A percentile compares a stretch with the other conserved stretches of the same genome.
phyloP scores from a whole-genome alignment of 2,888 invertebrate genomes.

The Craniophora ligustri region DNA sequence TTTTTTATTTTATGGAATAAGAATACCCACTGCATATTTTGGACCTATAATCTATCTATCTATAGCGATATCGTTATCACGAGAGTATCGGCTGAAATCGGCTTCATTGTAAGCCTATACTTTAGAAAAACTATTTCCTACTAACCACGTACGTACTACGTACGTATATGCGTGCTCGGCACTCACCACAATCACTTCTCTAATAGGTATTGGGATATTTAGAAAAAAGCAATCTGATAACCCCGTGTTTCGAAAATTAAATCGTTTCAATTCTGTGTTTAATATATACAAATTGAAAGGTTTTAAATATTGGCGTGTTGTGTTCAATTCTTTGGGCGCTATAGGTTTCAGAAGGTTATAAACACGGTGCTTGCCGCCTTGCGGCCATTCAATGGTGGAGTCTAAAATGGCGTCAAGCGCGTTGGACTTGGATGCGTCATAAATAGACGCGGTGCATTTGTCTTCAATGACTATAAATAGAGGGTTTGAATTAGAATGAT shows the following conservation, averaged over 20 bases:
- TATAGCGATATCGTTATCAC: too few relatives aligned
- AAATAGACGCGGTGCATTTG: slow-evolving; percentile 82
- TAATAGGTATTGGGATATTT: too few relatives aligned
- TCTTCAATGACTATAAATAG: slow-evolving; percentile 82
- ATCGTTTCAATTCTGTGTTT: slow-evolving; percentile 11
- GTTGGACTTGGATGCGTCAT: slow-evolving; percentile 77
- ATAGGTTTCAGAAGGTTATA: slow-evolving; percentile 3
- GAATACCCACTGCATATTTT: too few relatives aligned
- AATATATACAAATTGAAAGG: slow-evolving; percentile 9
- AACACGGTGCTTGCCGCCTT: slow-evolving; percentile 28
- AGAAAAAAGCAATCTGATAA: slow-evolving; percentile 11
- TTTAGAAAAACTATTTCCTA: too few relatives aligned
- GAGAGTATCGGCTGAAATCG: too few relatives aligned
- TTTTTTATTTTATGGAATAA: too few relatives aligned
- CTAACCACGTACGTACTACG: too few relatives aligned
- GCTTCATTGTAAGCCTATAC: too few relatives aligned
- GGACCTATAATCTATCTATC: too few relatives aligned
- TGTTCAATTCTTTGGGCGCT: slow-evolving; percentile 1
- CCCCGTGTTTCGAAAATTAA: slow-evolving; percentile 43
- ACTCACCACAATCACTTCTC: too few relatives aligned
- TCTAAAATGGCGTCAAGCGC: slow-evolving; percentile 85
- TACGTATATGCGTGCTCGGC: too few relatives aligned
- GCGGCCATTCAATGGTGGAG: slow-evolving; percentile 58
- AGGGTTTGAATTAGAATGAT: slow-evolving; percentile 73
- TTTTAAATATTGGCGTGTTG: background rate